Evolutionary conservation across 2,797 vertebrate genomes (phyloP).

Genomic region (Hipposideros larvatus): DNA sequence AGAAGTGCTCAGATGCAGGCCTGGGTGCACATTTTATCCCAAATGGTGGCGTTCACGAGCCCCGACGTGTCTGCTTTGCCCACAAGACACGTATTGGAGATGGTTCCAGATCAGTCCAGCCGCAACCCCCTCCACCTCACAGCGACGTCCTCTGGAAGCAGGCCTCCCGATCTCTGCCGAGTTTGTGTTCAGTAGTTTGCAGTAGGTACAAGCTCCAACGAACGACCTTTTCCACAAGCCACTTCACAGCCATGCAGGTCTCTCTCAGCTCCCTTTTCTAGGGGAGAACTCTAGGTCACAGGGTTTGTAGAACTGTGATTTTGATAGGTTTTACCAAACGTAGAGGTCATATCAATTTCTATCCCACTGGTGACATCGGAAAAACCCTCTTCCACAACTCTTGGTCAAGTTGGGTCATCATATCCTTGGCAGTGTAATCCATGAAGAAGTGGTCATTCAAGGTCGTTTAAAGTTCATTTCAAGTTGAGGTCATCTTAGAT

Average conservation of each 20-base stretch:
- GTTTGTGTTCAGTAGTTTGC: not conserved
- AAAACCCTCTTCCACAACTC: not conserved
- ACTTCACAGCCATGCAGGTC: rapidly evolving
- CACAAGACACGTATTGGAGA: too few species aligned
- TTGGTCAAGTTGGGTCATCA: not conserved
- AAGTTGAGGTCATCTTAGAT: rapidly evolving
- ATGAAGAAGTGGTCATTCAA: not conserved
- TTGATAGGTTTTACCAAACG: not conserved
- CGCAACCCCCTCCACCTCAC: too few species aligned
- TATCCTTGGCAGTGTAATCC: not conserved
- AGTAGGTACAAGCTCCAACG: rapidly evolving
- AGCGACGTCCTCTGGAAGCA: not conserved
- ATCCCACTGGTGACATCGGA: not conserved
- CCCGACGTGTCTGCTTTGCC: not conserved
- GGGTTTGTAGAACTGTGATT: not conserved
- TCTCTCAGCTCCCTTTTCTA: not conserved
- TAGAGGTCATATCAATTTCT: not conserved
- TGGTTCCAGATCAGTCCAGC: too few species aligned
- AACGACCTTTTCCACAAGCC: rapidly evolving
- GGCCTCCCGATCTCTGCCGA: not conserved
- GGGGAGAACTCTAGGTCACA: not conserved
- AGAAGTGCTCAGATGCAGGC: not conserved
- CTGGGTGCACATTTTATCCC: not conserved
- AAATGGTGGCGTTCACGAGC: too few species aligned
- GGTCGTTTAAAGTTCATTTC: not conserved